A percentile compares a stretch with the other conserved stretches of the same genome.
These are phyloP conservation scores for Argynnis bischoffii DNA, from an alignment of 2,888 invertebrate species.

Conservation along the genomic window DNA sequence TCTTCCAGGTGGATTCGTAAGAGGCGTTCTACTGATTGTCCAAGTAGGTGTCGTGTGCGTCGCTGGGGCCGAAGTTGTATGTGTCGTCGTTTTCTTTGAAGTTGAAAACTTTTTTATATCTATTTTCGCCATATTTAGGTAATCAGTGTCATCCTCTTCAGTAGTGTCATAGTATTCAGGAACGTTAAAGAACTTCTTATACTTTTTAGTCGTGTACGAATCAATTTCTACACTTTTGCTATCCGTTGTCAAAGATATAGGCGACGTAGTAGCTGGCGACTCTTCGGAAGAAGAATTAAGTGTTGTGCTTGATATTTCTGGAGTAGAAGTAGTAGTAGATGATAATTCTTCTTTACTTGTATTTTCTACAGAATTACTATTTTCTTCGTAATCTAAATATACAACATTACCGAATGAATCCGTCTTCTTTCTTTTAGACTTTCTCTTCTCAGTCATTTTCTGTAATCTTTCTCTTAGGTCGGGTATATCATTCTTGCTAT, in stretches of 20 bases:
- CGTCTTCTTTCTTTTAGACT: constrained; percentile 66
- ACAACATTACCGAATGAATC: constrained; percentile 61
- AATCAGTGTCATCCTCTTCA: constrained; percentile 65
- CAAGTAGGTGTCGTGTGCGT: constrained; percentile 40
- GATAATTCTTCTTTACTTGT: constrained; percentile 38
- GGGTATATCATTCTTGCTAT: constrained; percentile 57
- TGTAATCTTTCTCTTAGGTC: constrained; percentile 69
- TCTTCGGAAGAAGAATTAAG: constrained; percentile 18
- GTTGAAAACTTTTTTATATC: constrained; percentile 64
- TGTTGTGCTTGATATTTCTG: constrained; percentile 23
- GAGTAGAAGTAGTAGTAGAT: constrained; percentile 23
- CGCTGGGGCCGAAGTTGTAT: constrained; percentile 33
- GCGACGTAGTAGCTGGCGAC: constrained; percentile 18
- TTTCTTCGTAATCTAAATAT: constrained; percentile 68
- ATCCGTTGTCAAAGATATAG: constrained; percentile 25
- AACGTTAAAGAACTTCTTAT: constrained; percentile 52
- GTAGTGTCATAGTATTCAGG: constrained; percentile 63
- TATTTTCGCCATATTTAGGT: constrained; percentile 60
- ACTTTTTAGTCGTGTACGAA: constrained; percentile 44
- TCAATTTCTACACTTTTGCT: constrained; percentile 18
- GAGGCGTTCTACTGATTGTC: constrained; percentile 41
- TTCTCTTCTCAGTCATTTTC: constrained; percentile 70
- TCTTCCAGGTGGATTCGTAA: constrained; percentile 50
- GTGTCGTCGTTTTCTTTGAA: constrained; percentile 19
- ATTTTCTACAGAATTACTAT: constrained; percentile 51